phyloP scores from a whole-genome alignment of 2,888 invertebrate genomes.

The Conops quadrifasciatus region DNA sequence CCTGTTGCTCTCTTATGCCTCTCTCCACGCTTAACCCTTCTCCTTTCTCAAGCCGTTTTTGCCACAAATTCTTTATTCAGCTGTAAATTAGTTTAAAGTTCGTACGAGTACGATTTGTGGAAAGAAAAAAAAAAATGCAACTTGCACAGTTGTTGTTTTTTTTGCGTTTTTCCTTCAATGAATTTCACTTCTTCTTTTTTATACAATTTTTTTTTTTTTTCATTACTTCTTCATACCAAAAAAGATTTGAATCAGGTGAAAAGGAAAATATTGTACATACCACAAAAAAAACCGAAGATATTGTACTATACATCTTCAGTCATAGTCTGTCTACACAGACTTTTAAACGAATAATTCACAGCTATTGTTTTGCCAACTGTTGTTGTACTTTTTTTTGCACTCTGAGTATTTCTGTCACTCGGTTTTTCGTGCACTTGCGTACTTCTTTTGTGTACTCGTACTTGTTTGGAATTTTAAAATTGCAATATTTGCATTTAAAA shows the following conservation, averaged over 20 bases:
- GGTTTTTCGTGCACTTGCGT: too few species aligned
- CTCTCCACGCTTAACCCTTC: background rate
- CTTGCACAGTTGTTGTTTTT: slow-evolving; percentile 15
- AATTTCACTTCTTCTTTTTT: slow-evolving; percentile 34
- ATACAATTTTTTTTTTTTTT: background rate
- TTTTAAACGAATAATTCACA: too few species aligned
- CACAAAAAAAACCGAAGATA: background rate
- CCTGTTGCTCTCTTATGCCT: background rate
- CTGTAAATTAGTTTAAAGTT: slow-evolving; percentile 2
- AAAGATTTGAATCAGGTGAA: slow-evolving; percentile 1
- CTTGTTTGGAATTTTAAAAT: slow-evolving; percentile 4
- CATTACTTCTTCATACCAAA: slow-evolving; percentile 5
- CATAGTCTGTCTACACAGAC: too few species aligned
- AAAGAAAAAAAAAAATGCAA: slow-evolving; percentile 7
- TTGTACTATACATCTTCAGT: too few species aligned
- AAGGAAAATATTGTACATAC: background rate
- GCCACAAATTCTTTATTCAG: background rate
- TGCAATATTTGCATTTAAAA: slow-evolving; percentile 6
- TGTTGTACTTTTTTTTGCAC: slow-evolving; percentile 7
- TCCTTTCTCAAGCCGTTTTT: slow-evolving; percentile 3
- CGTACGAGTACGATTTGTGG: background rate
- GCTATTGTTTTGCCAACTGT: slow-evolving; percentile 18
- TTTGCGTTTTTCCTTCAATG: slow-evolving; percentile 5
- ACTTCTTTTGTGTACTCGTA: background rate
- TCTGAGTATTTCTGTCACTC: too few species aligned